phyloP scores from a whole-genome alignment of 2,113 vertebrate genomes.

The Engraulis encrasicolus region DNA sequence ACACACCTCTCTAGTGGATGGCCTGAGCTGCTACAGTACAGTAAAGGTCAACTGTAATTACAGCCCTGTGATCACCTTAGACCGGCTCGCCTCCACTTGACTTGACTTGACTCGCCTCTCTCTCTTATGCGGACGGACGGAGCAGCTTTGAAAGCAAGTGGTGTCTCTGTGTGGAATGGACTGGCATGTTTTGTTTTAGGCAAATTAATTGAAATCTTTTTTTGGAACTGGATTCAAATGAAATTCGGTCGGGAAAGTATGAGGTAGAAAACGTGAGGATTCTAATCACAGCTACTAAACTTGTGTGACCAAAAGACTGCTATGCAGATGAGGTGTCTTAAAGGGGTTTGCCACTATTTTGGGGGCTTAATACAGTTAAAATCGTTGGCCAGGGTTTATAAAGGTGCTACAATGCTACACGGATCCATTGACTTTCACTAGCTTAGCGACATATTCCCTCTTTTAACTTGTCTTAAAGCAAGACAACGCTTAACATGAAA shows the following conservation, averaged over 20 bases:
- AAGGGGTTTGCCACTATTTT: no score
- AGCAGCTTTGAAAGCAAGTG: background rate
- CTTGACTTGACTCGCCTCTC: no score
- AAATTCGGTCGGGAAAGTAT: background rate
- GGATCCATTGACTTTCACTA: no score
- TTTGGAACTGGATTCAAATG: background rate
- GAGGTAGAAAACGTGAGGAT: no score
- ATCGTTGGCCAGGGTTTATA: no score
- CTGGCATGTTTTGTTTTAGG: background rate
- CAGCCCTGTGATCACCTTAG: background rate
- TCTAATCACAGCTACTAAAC: no score
- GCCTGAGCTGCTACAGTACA: background rate
- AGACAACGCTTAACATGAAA: no score
- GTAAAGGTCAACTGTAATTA: conserved; percentile 20
- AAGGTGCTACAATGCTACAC: no score
- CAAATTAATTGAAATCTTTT: conserved; percentile 1
- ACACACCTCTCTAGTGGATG: background rate
- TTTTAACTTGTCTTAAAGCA: no score
- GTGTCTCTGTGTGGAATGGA: conserved; percentile 9
- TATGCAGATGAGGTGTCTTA: background rate
- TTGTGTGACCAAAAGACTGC: background rate
- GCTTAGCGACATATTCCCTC: no score
- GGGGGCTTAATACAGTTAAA: no score
- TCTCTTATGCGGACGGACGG: no score
- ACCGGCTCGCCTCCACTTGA: background rate